Evolutionary conservation across 2,797 vertebrate genomes (phyloP), one percentile per base, ranked within the genome.

Genomic region (Rhynchotus rufescens): DNA sequence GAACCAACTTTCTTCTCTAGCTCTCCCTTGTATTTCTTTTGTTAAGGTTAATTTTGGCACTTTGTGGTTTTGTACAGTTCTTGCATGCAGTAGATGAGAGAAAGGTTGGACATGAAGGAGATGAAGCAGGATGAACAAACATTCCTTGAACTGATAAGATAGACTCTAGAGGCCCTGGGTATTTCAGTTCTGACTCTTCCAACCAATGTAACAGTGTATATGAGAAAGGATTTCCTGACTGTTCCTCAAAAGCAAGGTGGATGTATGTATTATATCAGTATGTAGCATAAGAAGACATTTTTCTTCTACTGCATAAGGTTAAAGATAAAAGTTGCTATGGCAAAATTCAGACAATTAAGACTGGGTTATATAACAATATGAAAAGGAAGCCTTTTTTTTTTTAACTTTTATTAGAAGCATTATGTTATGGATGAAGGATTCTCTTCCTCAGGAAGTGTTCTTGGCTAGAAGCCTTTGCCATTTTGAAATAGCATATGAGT

Each of bases 21-120:
- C 14, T 34, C 0, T 3, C 6, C 9, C 3, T 73, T 45, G 1
- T 13, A 19, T 2, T 82, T 66, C 40, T 14, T 3, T 17, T 25
- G 49, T 34, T n/a, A 83, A 47, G 62, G 12, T 78, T 36, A 47
- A 16, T 62, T 77, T 81, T 80, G 23, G 16, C 66, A 90, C 45
- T 59, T 86, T 66, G 30, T 54, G 74, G 80, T 89, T 84, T 47
- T n/a, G 44, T n/a, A 32, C 6, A 62, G 7, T 5, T 88, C 12
- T 86, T 88, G 28, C 54, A 26, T 69, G 14, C 26, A 74, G 36
- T 38, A 62, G 12, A 15, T 77, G 23, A 20, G 25, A 61, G 65
- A 52, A 84, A 26, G 34, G 1, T 45, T 73, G 78, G 26, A 36
- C 6, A 36, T 40, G 13, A 44, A 56, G 32, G 81, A 87, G n/a